Base-by-base conservation (phyloP, 92 coral and sea anemone species). In the Umimayanthus chanpuru region DNA sequence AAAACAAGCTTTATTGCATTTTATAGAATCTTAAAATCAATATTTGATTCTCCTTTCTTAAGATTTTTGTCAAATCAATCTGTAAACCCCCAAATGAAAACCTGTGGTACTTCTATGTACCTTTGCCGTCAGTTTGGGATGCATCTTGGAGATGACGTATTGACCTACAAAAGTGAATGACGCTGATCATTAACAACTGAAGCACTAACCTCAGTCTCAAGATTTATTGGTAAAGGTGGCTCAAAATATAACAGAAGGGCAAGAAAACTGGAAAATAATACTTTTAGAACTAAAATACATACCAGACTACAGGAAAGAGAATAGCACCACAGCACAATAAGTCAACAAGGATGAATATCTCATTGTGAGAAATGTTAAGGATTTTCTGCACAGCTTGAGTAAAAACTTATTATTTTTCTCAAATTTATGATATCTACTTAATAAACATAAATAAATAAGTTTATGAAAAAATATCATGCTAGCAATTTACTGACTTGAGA, bases 101-200 rank as follows among this genome's bases (percentile, higher is more conserved):
- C 79, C 41, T 36, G 47, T 39, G 41, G 79, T 39, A 39, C 41
- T 14, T 12, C 7, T 2, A 40, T 47, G 76, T 88, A 95, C 99
- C 99, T 94, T 97, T 97, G 36, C 99, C 99, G 83, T 97, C 99
- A 4, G 99, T 97, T 87, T 97, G 96, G 25, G 99, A 97, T 4
- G 98, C 99, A 81, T 97, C 98, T 87, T 97, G 96, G 68, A 97
- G 91, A 85, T 97, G 99, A 66, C 98, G 92, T 88, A 97, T 97
- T 74, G 99, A 96, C 98, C 98, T 95, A 53, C 49, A 81, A 85
- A 73, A 43, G 47, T 29, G n/a, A 16, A 40, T 8, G 23, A 5
- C 72, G 1, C 21, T 32, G 21, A 28, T 14, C 25, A 74, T 74
- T 40, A 74, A 14, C 25, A 74, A 74, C 21, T 73, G 38, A 11